A percentile compares a stretch with the other conserved stretches of the same genome.
These are phyloP conservation scores for Zosterops pallidus DNA, from an alignment of 2,113 vertebrate species.

Conservation along the genomic window DNA sequence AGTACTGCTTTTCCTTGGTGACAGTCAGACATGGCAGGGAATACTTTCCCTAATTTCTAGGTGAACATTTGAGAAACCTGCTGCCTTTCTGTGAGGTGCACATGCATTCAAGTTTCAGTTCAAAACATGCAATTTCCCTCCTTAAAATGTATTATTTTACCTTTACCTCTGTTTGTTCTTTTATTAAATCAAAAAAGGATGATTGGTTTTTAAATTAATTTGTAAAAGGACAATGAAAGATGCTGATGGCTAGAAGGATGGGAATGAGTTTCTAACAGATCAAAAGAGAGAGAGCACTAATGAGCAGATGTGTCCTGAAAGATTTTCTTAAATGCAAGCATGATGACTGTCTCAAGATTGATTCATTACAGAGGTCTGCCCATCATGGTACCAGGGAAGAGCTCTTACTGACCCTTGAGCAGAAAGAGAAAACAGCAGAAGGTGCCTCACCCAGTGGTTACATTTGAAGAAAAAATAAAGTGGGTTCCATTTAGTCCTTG, in stretches of 20 bases:
- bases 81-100: background rate
- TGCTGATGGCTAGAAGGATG: background rate
- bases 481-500: background rate
- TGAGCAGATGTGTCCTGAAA: background rate
- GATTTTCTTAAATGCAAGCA: background rate
- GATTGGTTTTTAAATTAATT: constrained; percentile 9
- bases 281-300: background rate
- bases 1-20: background rate
- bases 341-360: background rate
- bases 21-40: background rate
- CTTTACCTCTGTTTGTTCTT: background rate
- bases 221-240: background rate
- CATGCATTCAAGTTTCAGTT: background rate
- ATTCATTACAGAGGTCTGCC: background rate
- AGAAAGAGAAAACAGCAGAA: background rate
- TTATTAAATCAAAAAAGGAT: background rate
- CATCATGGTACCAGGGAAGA: background rate
- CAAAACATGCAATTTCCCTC: background rate
- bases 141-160: background rate
- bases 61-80: background rate
- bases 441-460: background rate
- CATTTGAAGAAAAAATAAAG: background rate
- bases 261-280: background rate
- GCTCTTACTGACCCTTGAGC: background rate
- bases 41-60: background rate